A percentile compares a stretch with the other conserved stretches of the same genome.
Evolutionary conservation across 2,113 vertebrate genomes (phyloP).

Genomic region (Austrofundulus limnaeus): DNA sequence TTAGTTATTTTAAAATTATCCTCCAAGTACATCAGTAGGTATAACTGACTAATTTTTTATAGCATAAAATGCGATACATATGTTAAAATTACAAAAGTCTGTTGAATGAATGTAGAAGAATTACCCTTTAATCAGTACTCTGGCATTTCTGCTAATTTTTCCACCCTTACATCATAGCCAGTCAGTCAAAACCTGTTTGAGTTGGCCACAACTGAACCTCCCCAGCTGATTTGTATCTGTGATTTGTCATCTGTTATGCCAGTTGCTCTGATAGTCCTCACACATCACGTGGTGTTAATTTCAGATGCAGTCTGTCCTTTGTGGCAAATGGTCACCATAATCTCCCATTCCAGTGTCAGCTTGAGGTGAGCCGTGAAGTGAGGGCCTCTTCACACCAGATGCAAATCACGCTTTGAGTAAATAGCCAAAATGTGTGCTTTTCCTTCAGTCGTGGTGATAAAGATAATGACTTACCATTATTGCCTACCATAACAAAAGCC

Average conservation of each 20-base stretch:
- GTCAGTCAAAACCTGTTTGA: slow-evolving; percentile 3
- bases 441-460: slow-evolving; percentile 47
- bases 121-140: neutral
- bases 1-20: slow-evolving; percentile 10
- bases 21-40: slow-evolving; percentile 3
- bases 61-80: slow-evolving; percentile 3
- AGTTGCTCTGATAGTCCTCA: slow-evolving; percentile 29
- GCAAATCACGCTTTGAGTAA: slow-evolving; percentile 47
- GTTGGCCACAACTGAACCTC: neutral
- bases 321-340: slow-evolving; percentile 72
- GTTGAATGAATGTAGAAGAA: slow-evolving; percentile 1
- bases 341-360: slow-evolving; percentile 52
- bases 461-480: slow-evolving; percentile 59
- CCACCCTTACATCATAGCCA: neutral
- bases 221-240: slow-evolving; percentile 20
- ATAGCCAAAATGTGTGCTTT: slow-evolving; percentile 46
- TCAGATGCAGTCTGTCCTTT: slow-evolving; percentile 56
- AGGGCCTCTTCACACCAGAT: slow-evolving; percentile 50
- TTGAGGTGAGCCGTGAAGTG: slow-evolving; percentile 42
- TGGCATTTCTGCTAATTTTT: too few relatives aligned
- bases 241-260: slow-evolving; percentile 50
- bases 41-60: neutral
- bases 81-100: neutral
- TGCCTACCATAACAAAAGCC: slow-evolving; percentile 53
- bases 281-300: slow-evolving; percentile 43